Evolutionary conservation across 64 coral and sea anemone genomes (phyloP), one percentile per base, ranked within the genome.

Genomic region (Stylophora pistillata): DNA sequence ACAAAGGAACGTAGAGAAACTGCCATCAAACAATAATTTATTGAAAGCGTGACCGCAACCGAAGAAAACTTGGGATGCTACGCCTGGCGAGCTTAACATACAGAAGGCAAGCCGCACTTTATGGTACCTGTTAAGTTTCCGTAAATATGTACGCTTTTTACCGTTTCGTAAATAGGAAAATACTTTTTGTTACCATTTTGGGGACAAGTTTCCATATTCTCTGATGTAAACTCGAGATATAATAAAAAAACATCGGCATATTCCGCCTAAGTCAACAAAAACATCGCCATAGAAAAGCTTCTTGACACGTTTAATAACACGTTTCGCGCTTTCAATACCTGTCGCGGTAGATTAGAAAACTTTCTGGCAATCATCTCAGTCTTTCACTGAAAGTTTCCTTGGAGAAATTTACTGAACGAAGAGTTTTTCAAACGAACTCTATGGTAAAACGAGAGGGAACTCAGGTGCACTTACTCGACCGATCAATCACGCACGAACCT

Each of bases 401-500:
- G 18, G n/a, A 84, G 16, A 70, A 84, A 84, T 53, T 52, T 2
- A 25, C 33, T 25, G 20, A 23, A 63, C 21, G 15, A 62, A 7
- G 56, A 15, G 26, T 30, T 15, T 34, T 68, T 21, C 29, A 14
- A 12, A 13, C 21, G 34, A 52, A 69, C 21, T 41, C 61, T 68
- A 23, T 62, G 18, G 34, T 16, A 13, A 37, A 70, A 64, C 18
- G 34, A 54, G 60, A 84, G 33, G 17, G 65, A 55, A 33, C 27
- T 84, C 61, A 60, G 20, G 53, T 5, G 20, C 56, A 81, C 57
- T 27, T 62, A 84, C 27, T 84, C 80, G 54, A 12, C 58, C 80
- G 80, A 84, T 84, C 80, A 84, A 84, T 84, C 80, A 84, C 80
- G 80, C 80, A 84, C 80, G 62, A 84, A 84, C 53, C 72, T 71